Evolutionary conservation across 2,888 invertebrate genomes (phyloP), one percentile per base, ranked within the genome.

Genomic region (Acrobasis consociella): DNA sequence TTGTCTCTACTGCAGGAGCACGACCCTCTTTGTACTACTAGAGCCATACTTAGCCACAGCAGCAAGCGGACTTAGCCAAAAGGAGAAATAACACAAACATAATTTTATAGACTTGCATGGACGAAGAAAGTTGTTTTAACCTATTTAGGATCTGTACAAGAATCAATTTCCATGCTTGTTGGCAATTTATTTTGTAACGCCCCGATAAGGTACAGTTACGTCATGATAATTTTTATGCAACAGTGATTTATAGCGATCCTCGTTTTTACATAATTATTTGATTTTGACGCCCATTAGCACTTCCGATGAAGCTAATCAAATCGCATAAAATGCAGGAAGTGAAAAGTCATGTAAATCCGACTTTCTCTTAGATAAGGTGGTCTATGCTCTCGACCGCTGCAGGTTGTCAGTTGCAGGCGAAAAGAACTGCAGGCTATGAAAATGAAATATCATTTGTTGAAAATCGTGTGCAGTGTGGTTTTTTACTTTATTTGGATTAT

Each of bases 291-390:
- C 39, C 60, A 51, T 51, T 17, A 51, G 17, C 9, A 42, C 22
- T 22, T 60, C 56, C 56, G 51, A 51, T 60, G n/a, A 15, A 51
- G 49, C 39, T 52, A 51, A 49, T 53, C 17, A 2, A n/a, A 52
- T 31, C 52, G n/a, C 10, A 52, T 60, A 52, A 60, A 52, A 60
- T 11, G 17, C 22, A 51, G 60, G 60, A 60, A 60, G 60, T 60
- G 60, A 60, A 51, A 60, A 60, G 60, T 50, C 51, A 51, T 49
- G 49, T 42, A 60, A 60, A 51, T 60, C 37, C 9, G 10, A 52
- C 60, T 60, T 60, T 60, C 60, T 60, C 17, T 51, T 52, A 13
- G 42, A 22, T 1, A 38, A 11, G 13, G 38, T 17, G 42, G 38
- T 11, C 37, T 59, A 38, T 49, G 49, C 39, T 39, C 51, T 22